phyloP scores from a whole-genome alignment of 2,113 vertebrate genomes.

The Sapayoa aenigma region DNA sequence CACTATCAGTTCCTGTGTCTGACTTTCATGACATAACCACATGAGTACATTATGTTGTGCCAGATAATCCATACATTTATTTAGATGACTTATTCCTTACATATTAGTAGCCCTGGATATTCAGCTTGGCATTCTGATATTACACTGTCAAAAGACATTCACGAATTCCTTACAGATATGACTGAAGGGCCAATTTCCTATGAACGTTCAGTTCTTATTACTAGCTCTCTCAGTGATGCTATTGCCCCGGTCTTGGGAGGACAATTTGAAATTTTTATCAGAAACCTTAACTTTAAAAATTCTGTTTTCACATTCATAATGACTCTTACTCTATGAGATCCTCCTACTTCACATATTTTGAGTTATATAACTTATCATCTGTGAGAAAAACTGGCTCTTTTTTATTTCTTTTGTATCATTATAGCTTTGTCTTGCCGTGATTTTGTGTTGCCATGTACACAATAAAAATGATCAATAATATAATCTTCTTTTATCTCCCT shows the following conservation, averaged over 20 bases:
- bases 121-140: neutral
- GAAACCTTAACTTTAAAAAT: neutral
- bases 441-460: neutral
- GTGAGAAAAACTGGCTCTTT: rapidly evolving
- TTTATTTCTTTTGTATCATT: neutral
- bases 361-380: neutral
- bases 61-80: neutral
- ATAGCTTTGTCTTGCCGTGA: neutral
- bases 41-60: neutral
- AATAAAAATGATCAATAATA: neutral
- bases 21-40: neutral
- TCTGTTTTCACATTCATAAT: rapidly evolving
- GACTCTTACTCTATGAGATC: neutral
- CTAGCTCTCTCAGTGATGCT: neutral
- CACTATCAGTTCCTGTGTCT: neutral
- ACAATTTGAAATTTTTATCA: neutral
- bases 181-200: neutral
- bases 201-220: neutral
- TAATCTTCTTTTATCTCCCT: neutral
- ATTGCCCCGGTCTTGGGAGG: neutral
- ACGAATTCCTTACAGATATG: neutral
- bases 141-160: neutral
- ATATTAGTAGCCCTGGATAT: neutral
- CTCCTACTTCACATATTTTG: neutral
- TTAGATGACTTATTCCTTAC: neutral